phyloP scores from a whole-genome alignment of 1,140 invertebrate genomes.

The Micrasema minimum region DNA sequence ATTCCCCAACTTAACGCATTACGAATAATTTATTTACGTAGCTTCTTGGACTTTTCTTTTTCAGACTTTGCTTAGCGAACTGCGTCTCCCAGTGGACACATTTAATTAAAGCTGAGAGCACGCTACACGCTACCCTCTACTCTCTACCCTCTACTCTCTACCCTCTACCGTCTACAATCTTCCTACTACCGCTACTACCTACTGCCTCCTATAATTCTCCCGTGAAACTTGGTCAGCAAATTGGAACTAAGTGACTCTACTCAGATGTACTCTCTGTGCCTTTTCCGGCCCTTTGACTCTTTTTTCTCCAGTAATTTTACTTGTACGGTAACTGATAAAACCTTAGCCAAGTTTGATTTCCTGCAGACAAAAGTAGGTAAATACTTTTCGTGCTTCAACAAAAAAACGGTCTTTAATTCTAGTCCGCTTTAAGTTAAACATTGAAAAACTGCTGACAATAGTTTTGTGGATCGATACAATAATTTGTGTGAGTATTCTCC shows the following conservation, averaged over 20 bases:
- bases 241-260: not conserved
- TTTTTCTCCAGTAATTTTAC: not conserved
- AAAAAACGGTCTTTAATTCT: too few relatives aligned
- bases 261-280: not conserved
- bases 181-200: too few relatives aligned
- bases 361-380: too few relatives aligned
- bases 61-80: not conserved
- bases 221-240: conserved; percentile 5
- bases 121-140: too few relatives aligned
- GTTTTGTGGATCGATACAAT: not conserved
- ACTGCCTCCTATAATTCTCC: conserved; percentile 16
- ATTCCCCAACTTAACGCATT: conserved; percentile 23
- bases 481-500: not conserved
- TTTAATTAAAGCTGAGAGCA: conserved; percentile 26
- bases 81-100: conserved; percentile 20
- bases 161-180: too few relatives aligned
- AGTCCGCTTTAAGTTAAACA: not conserved
- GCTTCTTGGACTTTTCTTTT: conserved; percentile 19
- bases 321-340: not conserved
- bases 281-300: not conserved
- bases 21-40: conserved; percentile 31
- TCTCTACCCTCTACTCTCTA: too few relatives aligned
- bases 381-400: too few relatives aligned
- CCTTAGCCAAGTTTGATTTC: too few relatives aligned
- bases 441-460: not conserved